phyloP scores from a whole-genome alignment of 2,888 invertebrate genomes.

The Globia sparganii region DNA sequence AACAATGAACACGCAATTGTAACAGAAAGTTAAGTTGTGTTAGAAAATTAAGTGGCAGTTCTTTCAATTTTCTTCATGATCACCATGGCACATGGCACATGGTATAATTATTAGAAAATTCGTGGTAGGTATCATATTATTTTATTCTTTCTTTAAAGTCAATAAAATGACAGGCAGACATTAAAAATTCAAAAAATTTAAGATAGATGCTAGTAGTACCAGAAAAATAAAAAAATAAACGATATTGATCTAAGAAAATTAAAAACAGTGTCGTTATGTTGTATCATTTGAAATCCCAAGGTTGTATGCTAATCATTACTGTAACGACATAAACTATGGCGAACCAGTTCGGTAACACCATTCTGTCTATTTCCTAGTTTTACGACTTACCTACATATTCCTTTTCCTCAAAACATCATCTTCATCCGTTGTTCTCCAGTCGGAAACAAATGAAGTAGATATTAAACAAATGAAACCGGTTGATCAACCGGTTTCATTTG shows the following conservation, averaged over 20 bases:
- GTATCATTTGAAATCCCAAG: constrained; percentile 21
- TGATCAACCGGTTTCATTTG: constrained; percentile 23
- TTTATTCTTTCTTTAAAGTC: not conserved
- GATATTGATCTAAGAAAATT: constrained; percentile 15
- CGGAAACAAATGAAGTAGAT: not conserved
- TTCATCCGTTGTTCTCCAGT: constrained; percentile 25
- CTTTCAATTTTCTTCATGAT: too few relatives aligned
- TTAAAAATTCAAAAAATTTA: not conserved
- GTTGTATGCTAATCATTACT: constrained; percentile 36
- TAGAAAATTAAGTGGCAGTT: too few relatives aligned
- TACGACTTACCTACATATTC: not conserved
- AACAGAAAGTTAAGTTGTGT: too few relatives aligned
- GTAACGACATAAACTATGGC: not conserved
- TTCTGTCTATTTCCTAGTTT: constrained; percentile 3
- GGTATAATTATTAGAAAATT: too few relatives aligned
- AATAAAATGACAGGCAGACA: not conserved
- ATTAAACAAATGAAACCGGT: too few relatives aligned
- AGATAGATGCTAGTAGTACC: not conserved
- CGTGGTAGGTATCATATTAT: too few relatives aligned
- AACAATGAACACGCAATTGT: not conserved
- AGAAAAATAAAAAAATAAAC: not conserved
- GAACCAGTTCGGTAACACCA: constrained; percentile 29
- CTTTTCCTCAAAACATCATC: constrained; percentile 40
- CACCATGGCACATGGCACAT: too few relatives aligned
- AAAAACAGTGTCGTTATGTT: not conserved